These are phyloP conservation scores for Condylostylus longicornis DNA, from an alignment of 1,140 invertebrate species.

Conservation along the genomic window DNA sequence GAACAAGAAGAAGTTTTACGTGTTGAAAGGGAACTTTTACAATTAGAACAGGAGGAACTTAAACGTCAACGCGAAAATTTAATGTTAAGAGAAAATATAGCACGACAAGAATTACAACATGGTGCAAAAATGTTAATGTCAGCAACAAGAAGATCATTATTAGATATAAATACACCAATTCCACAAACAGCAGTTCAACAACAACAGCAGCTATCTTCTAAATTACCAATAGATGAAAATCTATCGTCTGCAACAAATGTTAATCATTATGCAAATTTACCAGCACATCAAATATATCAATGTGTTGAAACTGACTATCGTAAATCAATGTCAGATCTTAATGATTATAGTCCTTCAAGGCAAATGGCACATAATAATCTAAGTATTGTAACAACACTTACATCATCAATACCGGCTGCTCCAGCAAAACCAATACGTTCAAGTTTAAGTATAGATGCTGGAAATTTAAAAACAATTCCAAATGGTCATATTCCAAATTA, in stretches of 20 bases:
- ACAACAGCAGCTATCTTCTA: slow-evolving; percentile 6
- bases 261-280: slow-evolving; percentile 14
- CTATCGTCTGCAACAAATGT: slow-evolving; percentile 17
- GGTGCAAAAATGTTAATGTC: slow-evolving; percentile 31
- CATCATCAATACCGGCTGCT: slow-evolving; percentile 19
- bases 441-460: slow-evolving; percentile 8
- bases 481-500: neutral
- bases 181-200: slow-evolving; percentile 4
- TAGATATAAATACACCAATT: slow-evolving; percentile 35
- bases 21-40: slow-evolving; percentile 57
- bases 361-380: slow-evolving; percentile 3
- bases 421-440: slow-evolving; percentile 28
- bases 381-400: slow-evolving; percentile 9
- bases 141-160: slow-evolving; percentile 41
- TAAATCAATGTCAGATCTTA: slow-evolving; percentile 37
- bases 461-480: neutral
- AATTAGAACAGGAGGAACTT: slow-evolving; percentile 61
- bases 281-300: slow-evolving; percentile 19
- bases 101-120: slow-evolving; percentile 33
- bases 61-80: slow-evolving; percentile 55
- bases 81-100: slow-evolving; percentile 43
- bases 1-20: slow-evolving; percentile 53
- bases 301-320: slow-evolving; percentile 32
- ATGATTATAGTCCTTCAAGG: slow-evolving; percentile 18
- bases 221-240: slow-evolving; percentile 19